Conservation (phyloP, 2,113 vertebrate genomes). For the Astatotilapia flaviijosephi region DNA sequence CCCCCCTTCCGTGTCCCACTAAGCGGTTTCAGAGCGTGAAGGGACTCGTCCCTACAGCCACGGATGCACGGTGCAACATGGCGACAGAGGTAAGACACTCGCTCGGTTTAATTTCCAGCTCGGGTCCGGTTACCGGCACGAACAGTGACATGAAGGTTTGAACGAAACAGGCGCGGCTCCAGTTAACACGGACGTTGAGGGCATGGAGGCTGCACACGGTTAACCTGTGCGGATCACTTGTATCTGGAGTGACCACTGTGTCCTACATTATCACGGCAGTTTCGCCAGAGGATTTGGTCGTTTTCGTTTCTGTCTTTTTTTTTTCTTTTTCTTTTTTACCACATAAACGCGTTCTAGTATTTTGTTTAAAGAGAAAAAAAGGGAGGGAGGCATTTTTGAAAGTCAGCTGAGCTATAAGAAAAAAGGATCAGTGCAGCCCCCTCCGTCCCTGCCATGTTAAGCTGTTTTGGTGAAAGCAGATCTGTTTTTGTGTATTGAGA, state of each 20-base stretch:
- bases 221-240: not conserved
- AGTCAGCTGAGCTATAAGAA: not conserved
- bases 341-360: not conserved
- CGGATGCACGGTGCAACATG: slow-evolving; percentile 70
- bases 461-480: slow-evolving; percentile 31
- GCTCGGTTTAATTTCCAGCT: not conserved
- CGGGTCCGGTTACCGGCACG: rapidly evolving
- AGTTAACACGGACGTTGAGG: not conserved
- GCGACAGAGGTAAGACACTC: slow-evolving; percentile 74
- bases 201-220: not conserved
- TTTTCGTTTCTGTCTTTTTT: not conserved
- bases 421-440: not conserved
- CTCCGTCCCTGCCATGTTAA: not conserved
- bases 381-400: not conserved
- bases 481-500: slow-evolving; percentile 28
- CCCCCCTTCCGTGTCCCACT: slow-evolving; percentile 38
- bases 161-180: not conserved
- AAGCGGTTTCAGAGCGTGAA: slow-evolving; percentile 47
- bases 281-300: not conserved
- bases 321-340: rapidly evolving
- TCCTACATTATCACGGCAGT: slow-evolving; percentile 5
- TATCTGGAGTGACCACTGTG: not conserved
- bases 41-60: slow-evolving; percentile 49
- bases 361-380: not conserved
- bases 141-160: rapidly evolving